A percentile compares a stretch with the other conserved stretches of the same genome.
Conservation (phyloP, 2,113 vertebrate genomes). For the Motacilla tschutschensis region DNA sequence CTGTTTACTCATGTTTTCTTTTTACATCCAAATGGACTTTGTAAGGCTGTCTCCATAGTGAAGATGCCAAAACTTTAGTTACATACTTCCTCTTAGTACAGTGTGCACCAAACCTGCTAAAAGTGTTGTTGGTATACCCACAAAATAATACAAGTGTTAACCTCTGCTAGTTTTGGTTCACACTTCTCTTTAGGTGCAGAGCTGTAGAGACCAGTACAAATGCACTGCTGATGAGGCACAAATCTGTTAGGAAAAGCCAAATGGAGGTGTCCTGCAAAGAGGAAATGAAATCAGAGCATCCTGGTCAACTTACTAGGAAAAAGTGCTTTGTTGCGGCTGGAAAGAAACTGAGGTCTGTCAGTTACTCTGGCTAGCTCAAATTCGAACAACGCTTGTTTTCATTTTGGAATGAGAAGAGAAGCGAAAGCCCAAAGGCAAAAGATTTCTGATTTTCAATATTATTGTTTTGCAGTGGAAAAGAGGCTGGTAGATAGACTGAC, state of each 20-base stretch:
- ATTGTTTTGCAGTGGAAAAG: not conserved
- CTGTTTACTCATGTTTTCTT: not conserved
- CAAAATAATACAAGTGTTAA: constrained; percentile 41
- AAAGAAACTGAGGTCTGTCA: not conserved
- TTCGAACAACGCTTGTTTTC: not conserved
- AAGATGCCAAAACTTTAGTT: not conserved
- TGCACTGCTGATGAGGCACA: not conserved
- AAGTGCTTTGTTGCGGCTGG: not conserved
- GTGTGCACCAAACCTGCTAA: not conserved
- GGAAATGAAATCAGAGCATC: not conserved
- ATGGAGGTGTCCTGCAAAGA: not conserved
- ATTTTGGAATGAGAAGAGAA: not conserved
- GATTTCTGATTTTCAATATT: not conserved
- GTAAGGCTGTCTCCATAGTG: not conserved
- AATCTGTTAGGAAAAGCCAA: not conserved
- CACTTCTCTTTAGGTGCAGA: not conserved
- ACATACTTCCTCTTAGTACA: not conserved
- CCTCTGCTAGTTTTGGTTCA: constrained; percentile 42
- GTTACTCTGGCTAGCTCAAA: not conserved
- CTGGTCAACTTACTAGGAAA: not conserved
- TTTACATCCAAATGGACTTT: not conserved
- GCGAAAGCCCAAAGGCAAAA: not conserved
- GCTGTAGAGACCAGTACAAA: not conserved
- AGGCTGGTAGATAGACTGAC: not conserved
- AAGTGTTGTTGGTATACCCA: not conserved